Evolutionary conservation across 2,113 vertebrate genomes (phyloP).

Genomic region (Triplophysa dalaica): DNA sequence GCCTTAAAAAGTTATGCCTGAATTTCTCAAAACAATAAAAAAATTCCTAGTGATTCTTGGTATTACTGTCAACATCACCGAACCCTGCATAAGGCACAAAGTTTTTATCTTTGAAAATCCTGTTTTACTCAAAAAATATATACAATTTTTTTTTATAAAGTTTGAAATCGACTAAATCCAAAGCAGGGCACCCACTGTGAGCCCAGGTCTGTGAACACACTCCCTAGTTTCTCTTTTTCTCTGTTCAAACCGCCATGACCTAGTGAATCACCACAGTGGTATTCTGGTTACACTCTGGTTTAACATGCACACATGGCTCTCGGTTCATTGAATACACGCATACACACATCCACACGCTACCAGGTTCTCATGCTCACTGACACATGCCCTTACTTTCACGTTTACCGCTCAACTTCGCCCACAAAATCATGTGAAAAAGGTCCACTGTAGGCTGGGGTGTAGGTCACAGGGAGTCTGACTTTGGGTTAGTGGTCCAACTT

Average conservation of each 20-base stretch:
- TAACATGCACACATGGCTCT: constrained; percentile 54
- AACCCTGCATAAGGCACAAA: too few relatives aligned
- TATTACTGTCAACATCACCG: too few relatives aligned
- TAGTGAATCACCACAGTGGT: constrained; percentile 77
- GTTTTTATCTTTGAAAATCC: too few relatives aligned
- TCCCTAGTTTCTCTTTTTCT: constrained; percentile 56
- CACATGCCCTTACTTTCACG: neutral
- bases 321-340: neutral
- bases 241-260: constrained; percentile 77
- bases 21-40: too few relatives aligned
- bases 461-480: neutral
- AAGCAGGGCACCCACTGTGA: constrained; percentile 5
- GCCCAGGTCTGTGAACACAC: constrained; percentile 25
- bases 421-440: neutral
- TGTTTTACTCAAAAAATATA: too few relatives aligned
- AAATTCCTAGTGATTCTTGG: too few relatives aligned
- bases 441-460: neutral
- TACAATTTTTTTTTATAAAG: too few relatives aligned
- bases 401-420: neutral
- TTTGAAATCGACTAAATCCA: neutral
- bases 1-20: neutral
- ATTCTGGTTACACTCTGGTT: constrained; percentile 80
- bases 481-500: constrained; percentile 16
- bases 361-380: constrained; percentile 14
- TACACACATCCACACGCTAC: neutral